Evolutionary conservation across 1,140 invertebrate genomes (phyloP).

Genomic region (Phthorimaea operculella): DNA sequence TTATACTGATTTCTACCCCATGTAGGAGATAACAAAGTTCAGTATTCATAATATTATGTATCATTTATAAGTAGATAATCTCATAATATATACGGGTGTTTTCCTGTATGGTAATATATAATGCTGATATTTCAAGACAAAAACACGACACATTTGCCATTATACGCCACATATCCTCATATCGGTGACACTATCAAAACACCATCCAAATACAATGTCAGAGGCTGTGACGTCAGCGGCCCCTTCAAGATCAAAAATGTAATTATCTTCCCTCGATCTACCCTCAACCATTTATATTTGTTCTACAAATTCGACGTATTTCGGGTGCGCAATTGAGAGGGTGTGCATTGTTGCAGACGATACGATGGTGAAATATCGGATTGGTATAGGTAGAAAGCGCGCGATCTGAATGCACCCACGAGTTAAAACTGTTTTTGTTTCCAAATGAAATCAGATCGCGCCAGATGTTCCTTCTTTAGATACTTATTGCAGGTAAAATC

Average conservation of each 20-base stretch:
- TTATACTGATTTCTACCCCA: too few species aligned
- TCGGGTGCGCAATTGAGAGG: slow-evolving; percentile 46
- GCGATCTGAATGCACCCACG: too few species aligned
- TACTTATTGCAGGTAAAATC: not conserved
- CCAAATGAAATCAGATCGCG: not conserved
- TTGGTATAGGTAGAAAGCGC: not conserved
- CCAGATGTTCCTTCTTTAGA: too few species aligned
- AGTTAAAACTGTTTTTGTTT: too few species aligned
- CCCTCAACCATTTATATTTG: slow-evolving; percentile 67
- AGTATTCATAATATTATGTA: too few species aligned
- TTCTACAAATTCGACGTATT: slow-evolving; percentile 66
- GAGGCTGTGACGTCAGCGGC: slow-evolving; percentile 42
- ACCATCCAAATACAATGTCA: slow-evolving; percentile 35
- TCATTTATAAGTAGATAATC: too few species aligned
- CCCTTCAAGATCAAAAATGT: slow-evolving; percentile 64
- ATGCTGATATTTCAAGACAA: too few species aligned
- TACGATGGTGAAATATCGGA: slow-evolving; percentile 6
- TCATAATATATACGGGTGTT: too few species aligned
- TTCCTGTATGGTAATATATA: too few species aligned
- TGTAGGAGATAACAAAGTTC: too few species aligned
- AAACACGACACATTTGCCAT: too few species aligned
- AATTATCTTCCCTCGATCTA: slow-evolving; percentile 67
- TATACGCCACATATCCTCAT: slow-evolving; percentile 9
- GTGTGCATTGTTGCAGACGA: slow-evolving; percentile 31
- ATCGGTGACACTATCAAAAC: slow-evolving; percentile 61